Percentiles rank a stretch among this genome's conserved stretches.
phyloP scores from a whole-genome alignment of 2,888 invertebrate genomes.

The Ceriagrion tenellum region DNA sequence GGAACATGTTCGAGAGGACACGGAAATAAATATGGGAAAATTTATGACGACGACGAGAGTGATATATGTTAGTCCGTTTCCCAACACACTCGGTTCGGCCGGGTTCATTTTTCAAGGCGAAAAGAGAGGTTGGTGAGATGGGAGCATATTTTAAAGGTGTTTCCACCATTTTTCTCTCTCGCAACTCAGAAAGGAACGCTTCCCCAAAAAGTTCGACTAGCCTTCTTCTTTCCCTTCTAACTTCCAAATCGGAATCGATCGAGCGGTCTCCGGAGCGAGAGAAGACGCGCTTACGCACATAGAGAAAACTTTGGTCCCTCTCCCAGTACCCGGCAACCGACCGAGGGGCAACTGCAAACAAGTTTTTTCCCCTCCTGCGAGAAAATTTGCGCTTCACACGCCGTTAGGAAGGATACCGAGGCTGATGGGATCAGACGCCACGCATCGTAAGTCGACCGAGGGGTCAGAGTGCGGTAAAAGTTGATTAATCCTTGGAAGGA shows the following conservation, averaged over 20 bases:
- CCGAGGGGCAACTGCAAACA: no score
- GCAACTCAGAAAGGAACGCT: background rate
- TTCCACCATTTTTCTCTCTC: slow-evolving; percentile 10
- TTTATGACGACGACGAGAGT: background rate
- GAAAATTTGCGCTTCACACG: no score
- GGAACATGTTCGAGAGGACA: background rate
- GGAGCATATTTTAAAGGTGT: slow-evolving; percentile 10
- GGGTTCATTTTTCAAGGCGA: background rate
- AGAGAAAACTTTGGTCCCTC: background rate
- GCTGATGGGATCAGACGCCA: background rate
- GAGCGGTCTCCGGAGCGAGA: background rate
- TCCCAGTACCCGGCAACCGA: no score
- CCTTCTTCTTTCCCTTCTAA: background rate
- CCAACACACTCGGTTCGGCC: background rate
- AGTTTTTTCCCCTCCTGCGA: no score
- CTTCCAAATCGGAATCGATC: background rate
- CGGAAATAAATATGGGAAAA: background rate
- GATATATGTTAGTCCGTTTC: background rate
- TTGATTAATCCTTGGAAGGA: background rate
- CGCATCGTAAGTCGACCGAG: background rate
- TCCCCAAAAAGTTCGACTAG: background rate
- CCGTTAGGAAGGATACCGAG: no score
- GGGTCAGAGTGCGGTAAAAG: background rate
- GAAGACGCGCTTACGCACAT: no score
- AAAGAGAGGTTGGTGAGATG: background rate